Conservation (phyloP, 2,888 invertebrate genomes). For the Rhabditophanes sp. region DNA sequence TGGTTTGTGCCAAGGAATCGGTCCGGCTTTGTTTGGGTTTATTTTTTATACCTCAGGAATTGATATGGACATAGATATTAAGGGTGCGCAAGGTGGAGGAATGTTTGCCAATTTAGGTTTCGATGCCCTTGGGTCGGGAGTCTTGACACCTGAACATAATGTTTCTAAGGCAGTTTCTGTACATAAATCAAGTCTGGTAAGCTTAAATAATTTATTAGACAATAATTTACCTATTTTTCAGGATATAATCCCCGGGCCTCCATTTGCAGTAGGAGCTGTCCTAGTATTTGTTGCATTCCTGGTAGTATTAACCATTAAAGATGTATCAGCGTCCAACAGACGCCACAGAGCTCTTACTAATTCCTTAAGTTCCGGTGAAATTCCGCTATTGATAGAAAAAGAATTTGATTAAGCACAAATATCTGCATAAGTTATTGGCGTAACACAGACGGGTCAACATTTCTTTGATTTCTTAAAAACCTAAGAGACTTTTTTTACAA, state of each 20-base stretch:
- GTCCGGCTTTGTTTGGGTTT: slow-evolving; percentile 93
- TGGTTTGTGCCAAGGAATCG: slow-evolving; percentile 89
- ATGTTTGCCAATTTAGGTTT: no score
- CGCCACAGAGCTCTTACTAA: no score
- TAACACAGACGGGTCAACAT: no score
- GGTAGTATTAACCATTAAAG: no score
- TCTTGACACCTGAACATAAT: not conserved
- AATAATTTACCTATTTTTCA: slow-evolving; percentile 5
- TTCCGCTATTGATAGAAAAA: no score
- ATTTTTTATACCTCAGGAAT: slow-evolving; percentile 97
- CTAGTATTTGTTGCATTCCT: slow-evolving; percentile 85
- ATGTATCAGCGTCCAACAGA: no score
- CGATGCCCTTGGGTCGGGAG: not conserved
- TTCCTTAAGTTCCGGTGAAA: no score
- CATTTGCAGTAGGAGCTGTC: slow-evolving; percentile 90
- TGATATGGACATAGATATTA: slow-evolving; percentile 62
- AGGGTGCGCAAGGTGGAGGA: slow-evolving; percentile 8
- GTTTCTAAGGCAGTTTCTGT: not conserved
- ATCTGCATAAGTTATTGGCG: no score
- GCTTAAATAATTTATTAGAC: not conserved
- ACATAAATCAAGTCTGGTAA: not conserved
- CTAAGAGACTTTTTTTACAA: no score
- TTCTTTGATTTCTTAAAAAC: no score
- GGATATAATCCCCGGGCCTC: slow-evolving; percentile 74
- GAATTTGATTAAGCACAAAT: no score